phyloP scores from a whole-genome alignment of 2,888 invertebrate species.

The Athalia cordata region DNA sequence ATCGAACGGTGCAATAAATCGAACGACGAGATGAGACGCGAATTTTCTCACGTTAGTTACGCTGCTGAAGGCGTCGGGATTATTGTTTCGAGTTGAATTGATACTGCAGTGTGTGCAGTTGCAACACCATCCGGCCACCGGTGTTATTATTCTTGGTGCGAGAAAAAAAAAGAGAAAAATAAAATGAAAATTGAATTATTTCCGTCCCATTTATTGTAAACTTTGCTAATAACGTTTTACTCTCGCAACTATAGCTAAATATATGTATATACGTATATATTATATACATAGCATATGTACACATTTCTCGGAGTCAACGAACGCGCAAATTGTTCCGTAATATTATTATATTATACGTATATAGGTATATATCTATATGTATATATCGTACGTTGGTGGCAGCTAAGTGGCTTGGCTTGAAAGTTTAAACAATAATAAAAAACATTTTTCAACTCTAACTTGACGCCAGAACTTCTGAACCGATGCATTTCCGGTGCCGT shows the following conservation, averaged over 20 bases:
- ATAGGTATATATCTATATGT: neutral
- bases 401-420: neutral
- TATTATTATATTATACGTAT: neutral
- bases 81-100: conserved; percentile 9
- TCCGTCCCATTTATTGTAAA: neutral
- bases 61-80: neutral
- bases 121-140: too few species aligned
- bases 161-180: neutral
- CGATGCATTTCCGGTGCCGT: neutral
- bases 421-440: neutral
- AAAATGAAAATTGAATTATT: neutral
- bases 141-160: too few species aligned
- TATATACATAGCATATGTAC: neutral
- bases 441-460: neutral
- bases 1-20: too few species aligned
- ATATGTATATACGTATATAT: neutral
- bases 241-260: neutral
- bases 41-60: conserved; percentile 21
- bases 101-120: neutral
- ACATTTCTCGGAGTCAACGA: conserved; percentile 8
- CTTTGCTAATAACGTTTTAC: neutral
- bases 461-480: neutral
- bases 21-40: neutral
- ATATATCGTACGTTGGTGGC: neutral
- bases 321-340: conserved; percentile 17